Base-by-base conservation (phyloP, 2,888 invertebrate species). In the Eupithecia dodoneata region DNA sequence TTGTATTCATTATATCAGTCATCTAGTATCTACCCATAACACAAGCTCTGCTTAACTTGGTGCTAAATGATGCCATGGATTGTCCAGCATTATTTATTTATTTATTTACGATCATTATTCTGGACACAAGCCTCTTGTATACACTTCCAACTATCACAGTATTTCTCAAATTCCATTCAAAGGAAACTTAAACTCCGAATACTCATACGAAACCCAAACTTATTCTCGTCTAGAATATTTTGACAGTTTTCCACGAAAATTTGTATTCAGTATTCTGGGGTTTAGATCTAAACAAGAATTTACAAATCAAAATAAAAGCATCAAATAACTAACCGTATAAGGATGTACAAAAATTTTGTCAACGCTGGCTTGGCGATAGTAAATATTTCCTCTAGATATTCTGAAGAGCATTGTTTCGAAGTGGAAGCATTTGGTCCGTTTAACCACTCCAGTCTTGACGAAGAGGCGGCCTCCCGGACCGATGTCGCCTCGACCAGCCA, bases 341-440 rank as follows among this genome's bases (percentile, higher is more conserved):
- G 97, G 98, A 94, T 98, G 98, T 89, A 96, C 97, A 81, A 97
- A 93, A 10, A 97, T 96, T 76, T 96, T 96, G 69, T 97, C 97
- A 65, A 98, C 96, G 82, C 97, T 96, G 0, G 98, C 97, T 87
- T 97, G 97, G 49, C 97, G 96, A 76, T 98, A 95, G 88, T 98
- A 98, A 5, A 98, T 98, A 86, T 98, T 98, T 65, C 99, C 99
- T 72, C 98, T 88, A 0, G 92, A 91, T 12, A 94, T 84, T 41
- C 94, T 88, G 94, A 94, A 95, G 12, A 94, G 80, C 92, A 95
- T 92, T 76, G 88, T 87, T 79, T 94, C 92, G 67, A 95, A 93
- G 6, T 88, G 83, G 70, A 84, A 90, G 67, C 87, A 81, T 69
- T 86, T 87, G 15, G 71, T 81, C 6, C 94, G 87, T 6, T 81